Conservation (phyloP, 2,888 invertebrate genomes). For the Nebria brevicollis region DNA sequence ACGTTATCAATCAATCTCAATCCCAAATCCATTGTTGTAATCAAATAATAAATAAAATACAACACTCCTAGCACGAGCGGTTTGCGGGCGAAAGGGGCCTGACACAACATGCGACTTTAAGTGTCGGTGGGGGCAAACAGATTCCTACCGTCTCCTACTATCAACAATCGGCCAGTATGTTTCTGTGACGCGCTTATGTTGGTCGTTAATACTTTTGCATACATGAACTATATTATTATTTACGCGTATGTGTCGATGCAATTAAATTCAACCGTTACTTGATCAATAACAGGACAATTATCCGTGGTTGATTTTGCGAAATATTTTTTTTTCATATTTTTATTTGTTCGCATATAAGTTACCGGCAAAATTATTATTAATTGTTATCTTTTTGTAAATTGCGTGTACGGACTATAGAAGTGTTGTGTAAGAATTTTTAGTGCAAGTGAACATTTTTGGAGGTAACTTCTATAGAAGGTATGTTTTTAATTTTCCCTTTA, state of each 20-base stretch:
- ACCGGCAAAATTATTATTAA: neutral
- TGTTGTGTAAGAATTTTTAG: neutral
- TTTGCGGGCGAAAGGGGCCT: neutral
- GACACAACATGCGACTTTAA: neutral
- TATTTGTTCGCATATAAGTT: neutral
- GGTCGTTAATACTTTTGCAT: neutral
- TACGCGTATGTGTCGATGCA: neutral
- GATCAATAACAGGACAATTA: too few relatives aligned
- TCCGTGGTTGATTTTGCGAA: too few relatives aligned
- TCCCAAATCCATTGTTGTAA: too few relatives aligned
- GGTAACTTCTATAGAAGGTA: neutral
- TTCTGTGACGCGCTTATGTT: neutral
- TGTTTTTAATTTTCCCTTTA: neutral
- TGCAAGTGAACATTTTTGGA: neutral
- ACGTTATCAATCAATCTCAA: neutral
- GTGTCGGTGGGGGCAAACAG: neutral
- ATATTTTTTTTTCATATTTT: neutral
- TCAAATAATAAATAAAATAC: neutral
- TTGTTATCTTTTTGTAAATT: neutral
- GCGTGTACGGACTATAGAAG: too few relatives aligned
- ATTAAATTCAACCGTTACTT: too few relatives aligned
- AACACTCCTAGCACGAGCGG: neutral
- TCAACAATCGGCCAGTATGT: neutral
- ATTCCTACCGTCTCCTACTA: neutral
- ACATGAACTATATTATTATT: neutral